Percentiles rank a stretch among this genome's conserved stretches.
Conservation (phyloP, 2,888 invertebrate genomes). For the Caenorhabditis sp. region DNA sequence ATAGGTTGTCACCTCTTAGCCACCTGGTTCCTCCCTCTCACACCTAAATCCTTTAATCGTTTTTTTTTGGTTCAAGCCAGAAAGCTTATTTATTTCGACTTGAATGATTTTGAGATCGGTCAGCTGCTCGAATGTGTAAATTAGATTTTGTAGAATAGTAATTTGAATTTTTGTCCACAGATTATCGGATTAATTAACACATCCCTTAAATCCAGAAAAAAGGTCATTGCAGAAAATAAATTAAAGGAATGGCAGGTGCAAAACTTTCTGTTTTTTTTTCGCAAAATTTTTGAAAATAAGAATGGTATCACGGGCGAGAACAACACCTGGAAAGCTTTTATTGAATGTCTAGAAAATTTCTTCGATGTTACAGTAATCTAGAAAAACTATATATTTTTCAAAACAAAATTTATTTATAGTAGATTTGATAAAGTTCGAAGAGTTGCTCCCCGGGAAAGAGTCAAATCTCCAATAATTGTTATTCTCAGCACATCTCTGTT, state of each 20-base stretch:
- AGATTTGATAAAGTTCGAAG: no score
- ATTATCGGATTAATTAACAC: slow-evolving; percentile 1
- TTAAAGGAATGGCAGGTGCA: neutral
- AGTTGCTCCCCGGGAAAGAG: neutral
- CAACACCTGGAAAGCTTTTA: no score
- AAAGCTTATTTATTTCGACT: neutral
- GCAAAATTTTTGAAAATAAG: no score
- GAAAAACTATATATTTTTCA: no score
- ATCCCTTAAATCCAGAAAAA: neutral
- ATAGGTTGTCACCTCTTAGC: neutral
- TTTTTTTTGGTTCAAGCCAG: neutral
- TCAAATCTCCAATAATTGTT: slow-evolving; percentile 10
- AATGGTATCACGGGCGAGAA: no score
- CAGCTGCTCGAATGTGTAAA: neutral
- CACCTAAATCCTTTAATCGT: neutral
- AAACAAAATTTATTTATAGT: no score
- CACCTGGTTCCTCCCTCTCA: neutral
- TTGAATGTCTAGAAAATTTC: no score
- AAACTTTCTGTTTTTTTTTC: no score
- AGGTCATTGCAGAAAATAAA: neutral
- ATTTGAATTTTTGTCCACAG: neutral
- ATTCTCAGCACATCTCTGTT: slow-evolving; percentile 5
- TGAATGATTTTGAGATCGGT: neutral
- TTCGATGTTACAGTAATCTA: no score
- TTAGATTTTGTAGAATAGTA: neutral